A percentile compares a stretch with the other conserved stretches of the same genome.
Evolutionary conservation across 2,797 vertebrate genomes (phyloP).

Genomic region (Sciurus carolinensis): DNA sequence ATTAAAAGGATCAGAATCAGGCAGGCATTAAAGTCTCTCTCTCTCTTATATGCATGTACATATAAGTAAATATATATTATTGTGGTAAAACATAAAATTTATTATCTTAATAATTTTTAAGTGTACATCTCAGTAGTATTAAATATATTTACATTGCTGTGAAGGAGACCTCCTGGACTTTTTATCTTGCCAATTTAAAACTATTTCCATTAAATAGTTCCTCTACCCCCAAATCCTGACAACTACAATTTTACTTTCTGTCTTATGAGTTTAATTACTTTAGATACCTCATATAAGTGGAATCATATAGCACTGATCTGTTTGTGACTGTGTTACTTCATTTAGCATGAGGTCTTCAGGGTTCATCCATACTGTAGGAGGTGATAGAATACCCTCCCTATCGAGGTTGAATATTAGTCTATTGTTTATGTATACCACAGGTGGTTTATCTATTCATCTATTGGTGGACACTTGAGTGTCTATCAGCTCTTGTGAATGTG

Average conservation of each 20-base stretch:
- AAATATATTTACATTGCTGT: neutral
- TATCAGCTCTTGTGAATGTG: neutral
- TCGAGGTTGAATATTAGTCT: neutral
- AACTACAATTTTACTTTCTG: neutral
- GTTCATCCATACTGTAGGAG: neutral
- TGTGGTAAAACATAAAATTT: neutral
- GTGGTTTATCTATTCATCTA: neutral
- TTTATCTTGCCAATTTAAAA: neutral
- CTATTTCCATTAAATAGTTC: neutral
- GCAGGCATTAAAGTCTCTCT: neutral
- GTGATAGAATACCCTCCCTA: neutral
- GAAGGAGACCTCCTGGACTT: neutral
- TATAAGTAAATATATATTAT: neutral
- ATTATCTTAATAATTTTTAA: neutral
- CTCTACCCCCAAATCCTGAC: neutral
- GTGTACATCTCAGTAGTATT: neutral
- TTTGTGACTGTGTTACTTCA: neutral
- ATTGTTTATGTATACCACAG: too few relatives aligned
- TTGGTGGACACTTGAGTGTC: neutral
- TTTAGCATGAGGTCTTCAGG: neutral
- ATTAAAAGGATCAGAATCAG: neutral
- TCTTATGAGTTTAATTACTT: neutral
- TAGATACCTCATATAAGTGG: neutral
- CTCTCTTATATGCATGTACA: neutral
- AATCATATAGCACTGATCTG: neutral